A percentile compares a stretch with the other conserved stretches of the same genome.
Conservation (phyloP, 2,888 invertebrate genomes). For the Amiota communis region DNA sequence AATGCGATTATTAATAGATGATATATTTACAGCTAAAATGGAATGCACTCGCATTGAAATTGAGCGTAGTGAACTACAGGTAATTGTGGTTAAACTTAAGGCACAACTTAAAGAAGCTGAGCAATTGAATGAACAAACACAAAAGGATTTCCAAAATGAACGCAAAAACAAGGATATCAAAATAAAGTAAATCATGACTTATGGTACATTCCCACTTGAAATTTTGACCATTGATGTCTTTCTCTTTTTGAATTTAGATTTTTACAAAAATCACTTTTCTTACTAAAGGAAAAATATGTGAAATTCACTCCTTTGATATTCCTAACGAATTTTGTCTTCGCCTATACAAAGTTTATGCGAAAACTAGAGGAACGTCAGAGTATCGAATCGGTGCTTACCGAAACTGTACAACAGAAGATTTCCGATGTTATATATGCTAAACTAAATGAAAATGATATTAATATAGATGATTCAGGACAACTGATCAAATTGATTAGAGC, state of each 20-base stretch:
- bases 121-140: constrained; percentile 46
- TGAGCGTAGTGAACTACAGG: constrained; percentile 57
- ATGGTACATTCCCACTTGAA: neutral
- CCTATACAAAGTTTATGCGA: constrained; percentile 61
- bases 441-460: constrained; percentile 40
- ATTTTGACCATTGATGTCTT: neutral
- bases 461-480: constrained; percentile 55
- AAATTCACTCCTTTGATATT: constrained; percentile 72
- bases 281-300: constrained; percentile 69
- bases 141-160: constrained; percentile 60
- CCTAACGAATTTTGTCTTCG: constrained; percentile 69
- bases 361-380: constrained; percentile 44
- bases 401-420: constrained; percentile 39
- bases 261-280: constrained; percentile 63
- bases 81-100: constrained; percentile 49
- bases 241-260: constrained; percentile 54
- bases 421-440: constrained; percentile 48
- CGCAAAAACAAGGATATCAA: constrained; percentile 62
- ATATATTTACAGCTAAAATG: constrained; percentile 56
- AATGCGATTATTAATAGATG: neutral
- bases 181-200: constrained; percentile 59
- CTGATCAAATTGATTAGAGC: constrained; percentile 66
- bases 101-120: constrained; percentile 51
- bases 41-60: constrained; percentile 59
- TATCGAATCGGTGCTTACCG: neutral